Base-by-base conservation (phyloP, 2,888 invertebrate species). In the Neocrepidodera transversa region DNA sequence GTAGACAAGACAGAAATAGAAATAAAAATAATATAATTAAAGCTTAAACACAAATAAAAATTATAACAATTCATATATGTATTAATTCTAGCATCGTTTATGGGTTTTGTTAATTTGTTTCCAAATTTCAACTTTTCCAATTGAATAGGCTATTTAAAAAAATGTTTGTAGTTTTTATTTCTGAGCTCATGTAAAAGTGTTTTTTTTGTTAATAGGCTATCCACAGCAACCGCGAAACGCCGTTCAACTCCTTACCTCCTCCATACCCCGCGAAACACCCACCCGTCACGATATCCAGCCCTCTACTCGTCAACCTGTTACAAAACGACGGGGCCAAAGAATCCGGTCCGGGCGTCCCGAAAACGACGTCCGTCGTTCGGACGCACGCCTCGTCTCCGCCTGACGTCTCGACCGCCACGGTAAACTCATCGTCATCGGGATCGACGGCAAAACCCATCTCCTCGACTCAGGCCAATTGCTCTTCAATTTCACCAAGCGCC, bases 281-380 rank as follows among this genome's bases (percentile, higher is more conserved):
- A 63, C 77, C 72, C 67, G 91, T 91, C 67, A 91, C 91, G 56
- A 86, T 90, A 79, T 93, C 88, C 66, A 95, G 95, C 75, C 96
- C 96, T 16, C 82, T 96, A 68, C 83, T 96, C 66, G 96, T 96
- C 26, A 96, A 96, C 80, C 81, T 96, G 68, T 82, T 96, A 71
- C 95, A 96, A 82, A 95, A 92, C 75, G 94, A 94, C 74, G 90
- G 83, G 45, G 73, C 75, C 32, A 72, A 55, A 77, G 78, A 65
- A 78, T 79, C 6, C 64, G 66, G 80, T 48, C 36, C 58, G 17
- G 43, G 49, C 78, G 64, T 72, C 38, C 80, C 80, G 6, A 42
- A 38, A 18, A 20, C 45, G 36, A 11, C 35, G 23, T 32, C 56
- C 18, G 20, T 48, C 36, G 20, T 28, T n/a, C 42, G 53, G 8